Percentiles rank a stretch among this genome's conserved stretches.
Evolutionary conservation across 1,140 invertebrate genomes (phyloP).

Genomic region (Reticulitermes speratus): DNA sequence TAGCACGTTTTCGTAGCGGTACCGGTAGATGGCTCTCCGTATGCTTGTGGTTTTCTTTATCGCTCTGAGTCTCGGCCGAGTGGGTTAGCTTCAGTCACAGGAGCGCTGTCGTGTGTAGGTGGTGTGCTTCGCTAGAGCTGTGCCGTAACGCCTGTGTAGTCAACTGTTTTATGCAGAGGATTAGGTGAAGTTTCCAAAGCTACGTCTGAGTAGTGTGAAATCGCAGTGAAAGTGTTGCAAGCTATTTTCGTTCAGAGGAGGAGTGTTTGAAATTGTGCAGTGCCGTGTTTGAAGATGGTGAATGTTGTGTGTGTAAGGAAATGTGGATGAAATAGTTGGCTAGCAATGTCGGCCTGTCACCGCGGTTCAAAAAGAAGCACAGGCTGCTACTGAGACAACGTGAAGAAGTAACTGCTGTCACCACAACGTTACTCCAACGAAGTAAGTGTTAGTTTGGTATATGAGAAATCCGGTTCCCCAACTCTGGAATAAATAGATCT

Average conservation of each 20-base stretch:
- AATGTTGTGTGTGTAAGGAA: background rate
- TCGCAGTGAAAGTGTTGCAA: background rate
- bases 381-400: background rate
- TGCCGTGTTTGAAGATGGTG: constrained; percentile 2
- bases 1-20: constrained; percentile 20
- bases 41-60: background rate
- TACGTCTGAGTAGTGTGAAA: background rate
- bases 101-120: background rate
- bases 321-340: background rate
- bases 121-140: background rate
- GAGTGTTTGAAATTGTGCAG: background rate
- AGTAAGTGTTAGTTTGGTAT: background rate
- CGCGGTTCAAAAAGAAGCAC: background rate
- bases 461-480: no score
- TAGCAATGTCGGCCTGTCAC: background rate
- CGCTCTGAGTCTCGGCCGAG: background rate
- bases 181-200: background rate
- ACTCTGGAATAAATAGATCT: no score
- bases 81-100: background rate
- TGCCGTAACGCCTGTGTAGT: background rate
- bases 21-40: constrained; percentile 26
- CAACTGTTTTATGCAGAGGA: constrained; percentile 13
- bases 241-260: background rate
- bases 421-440: background rate
- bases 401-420: background rate